Conservation (phyloP, 2,888 invertebrate genomes). For the Volucella zonaria region DNA sequence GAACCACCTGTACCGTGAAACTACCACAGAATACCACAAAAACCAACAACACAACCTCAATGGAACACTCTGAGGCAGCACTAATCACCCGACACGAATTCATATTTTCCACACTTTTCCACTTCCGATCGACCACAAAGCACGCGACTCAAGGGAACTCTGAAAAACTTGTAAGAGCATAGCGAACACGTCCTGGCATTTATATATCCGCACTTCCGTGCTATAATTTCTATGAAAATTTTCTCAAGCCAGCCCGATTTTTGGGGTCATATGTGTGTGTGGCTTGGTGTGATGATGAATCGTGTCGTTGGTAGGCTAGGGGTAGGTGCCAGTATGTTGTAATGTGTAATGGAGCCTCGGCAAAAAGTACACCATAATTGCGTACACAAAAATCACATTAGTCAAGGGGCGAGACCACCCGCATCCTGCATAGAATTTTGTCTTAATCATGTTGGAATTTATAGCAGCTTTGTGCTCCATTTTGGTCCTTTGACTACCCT, state of each 20-base stretch:
- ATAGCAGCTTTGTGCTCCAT: constrained; percentile 53
- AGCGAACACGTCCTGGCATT: constrained; percentile 42
- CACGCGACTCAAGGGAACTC: constrained; percentile 35
- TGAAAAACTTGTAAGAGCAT: constrained; percentile 50
- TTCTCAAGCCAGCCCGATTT: constrained; percentile 49
- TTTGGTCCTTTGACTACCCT: background rate
- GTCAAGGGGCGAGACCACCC: constrained; percentile 65
- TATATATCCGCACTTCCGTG: constrained; percentile 56
- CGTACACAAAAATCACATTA: constrained; percentile 71
- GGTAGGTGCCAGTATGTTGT: background rate
- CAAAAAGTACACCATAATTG: constrained; percentile 68
- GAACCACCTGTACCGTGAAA: constrained; percentile 18
- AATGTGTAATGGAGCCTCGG: background rate
- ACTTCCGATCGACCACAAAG: constrained; percentile 13
- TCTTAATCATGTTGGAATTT: constrained; percentile 72
- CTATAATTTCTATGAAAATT: constrained; percentile 57
- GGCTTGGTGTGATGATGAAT: constrained; percentile 21
- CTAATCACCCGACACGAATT: constrained; percentile 66
- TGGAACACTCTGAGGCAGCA: constrained; percentile 61
- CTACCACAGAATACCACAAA: constrained; percentile 42
- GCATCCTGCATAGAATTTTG: constrained; percentile 59
- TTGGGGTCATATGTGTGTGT: constrained; percentile 5
- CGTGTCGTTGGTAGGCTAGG: background rate
- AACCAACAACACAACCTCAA: constrained; percentile 50
- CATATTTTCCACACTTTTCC: constrained; percentile 39